Evolutionary conservation across 2,113 vertebrate species (phyloP).

Genomic region (Gymnorhina tibicen): DNA sequence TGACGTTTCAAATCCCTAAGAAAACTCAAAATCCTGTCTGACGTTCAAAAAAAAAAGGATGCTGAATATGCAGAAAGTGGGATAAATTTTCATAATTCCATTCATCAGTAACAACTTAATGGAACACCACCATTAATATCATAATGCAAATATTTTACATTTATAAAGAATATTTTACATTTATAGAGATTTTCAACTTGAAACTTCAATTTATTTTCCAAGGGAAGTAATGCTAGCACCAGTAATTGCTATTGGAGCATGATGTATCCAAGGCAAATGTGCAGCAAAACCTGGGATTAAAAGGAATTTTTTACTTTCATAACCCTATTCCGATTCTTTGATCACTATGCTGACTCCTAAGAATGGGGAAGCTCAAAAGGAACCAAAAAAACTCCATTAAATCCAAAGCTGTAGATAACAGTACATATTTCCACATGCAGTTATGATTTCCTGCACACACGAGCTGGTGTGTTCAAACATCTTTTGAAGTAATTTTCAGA

Average conservation of each 20-base stretch:
- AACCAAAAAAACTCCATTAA: background rate
- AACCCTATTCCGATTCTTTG: background rate
- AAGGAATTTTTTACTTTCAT: background rate
- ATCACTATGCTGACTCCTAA: background rate
- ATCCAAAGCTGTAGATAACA: background rate
- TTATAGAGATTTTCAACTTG: background rate
- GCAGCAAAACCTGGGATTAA: background rate
- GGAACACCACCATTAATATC: background rate
- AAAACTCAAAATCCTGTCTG: background rate
- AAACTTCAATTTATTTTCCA: background rate
- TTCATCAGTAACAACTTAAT: background rate
- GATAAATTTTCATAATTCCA: background rate
- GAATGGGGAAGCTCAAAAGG: background rate
- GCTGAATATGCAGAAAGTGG: background rate
- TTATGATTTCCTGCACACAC: background rate
- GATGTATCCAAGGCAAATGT: background rate
- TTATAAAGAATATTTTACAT: background rate
- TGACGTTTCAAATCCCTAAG: background rate
- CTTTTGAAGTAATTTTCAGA: background rate
- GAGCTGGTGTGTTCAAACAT: background rate
- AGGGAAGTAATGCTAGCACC: background rate
- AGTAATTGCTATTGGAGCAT: background rate
- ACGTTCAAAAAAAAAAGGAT: background rate
- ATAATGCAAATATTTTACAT: background rate
- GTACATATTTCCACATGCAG: background rate